Conservation (phyloP, 1,140 invertebrate genomes). For the Elymnias hypermnestra region DNA sequence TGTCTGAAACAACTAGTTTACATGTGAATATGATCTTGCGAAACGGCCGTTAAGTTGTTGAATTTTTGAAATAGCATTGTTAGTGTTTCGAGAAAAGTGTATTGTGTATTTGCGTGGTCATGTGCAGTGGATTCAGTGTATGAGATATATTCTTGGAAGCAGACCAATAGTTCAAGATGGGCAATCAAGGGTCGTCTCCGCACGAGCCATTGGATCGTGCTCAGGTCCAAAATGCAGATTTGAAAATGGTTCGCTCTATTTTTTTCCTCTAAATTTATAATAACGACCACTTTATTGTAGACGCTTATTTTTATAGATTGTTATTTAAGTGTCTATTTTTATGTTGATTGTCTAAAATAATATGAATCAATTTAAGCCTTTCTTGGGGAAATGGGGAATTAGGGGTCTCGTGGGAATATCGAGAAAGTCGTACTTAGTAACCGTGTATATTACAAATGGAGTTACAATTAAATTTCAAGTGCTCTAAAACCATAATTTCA, state of each 20-base stretch:
- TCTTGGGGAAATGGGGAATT: no score
- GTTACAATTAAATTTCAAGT: no score
- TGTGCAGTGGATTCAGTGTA: slow-evolving; percentile 16
- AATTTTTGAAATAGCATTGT: slow-evolving; percentile 19
- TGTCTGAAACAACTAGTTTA: slow-evolving; percentile 35
- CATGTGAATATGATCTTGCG: slow-evolving; percentile 35
- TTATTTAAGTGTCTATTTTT: neutral
- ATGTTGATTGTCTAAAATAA: neutral
- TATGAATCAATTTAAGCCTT: no score
- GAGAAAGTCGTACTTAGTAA: no score
- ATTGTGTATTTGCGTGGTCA: slow-evolving; percentile 28
- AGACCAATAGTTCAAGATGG: slow-evolving; percentile 68
- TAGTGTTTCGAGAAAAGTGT: slow-evolving; percentile 15
- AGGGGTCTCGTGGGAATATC: no score
- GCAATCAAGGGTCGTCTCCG: slow-evolving; percentile 81
- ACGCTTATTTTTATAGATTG: no score
- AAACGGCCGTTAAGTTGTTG: slow-evolving; percentile 35
- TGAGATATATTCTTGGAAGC: slow-evolving; percentile 10
- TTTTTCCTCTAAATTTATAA: no score
- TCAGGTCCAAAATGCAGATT: slow-evolving; percentile 54
- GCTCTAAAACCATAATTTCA: no score
- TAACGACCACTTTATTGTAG: no score
- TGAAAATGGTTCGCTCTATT: slow-evolving; percentile 58
- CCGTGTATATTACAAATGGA: no score
- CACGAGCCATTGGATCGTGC: slow-evolving; percentile 81